Base-by-base conservation (phyloP, 2,888 invertebrate genomes). In the Rapana venosa region DNA sequence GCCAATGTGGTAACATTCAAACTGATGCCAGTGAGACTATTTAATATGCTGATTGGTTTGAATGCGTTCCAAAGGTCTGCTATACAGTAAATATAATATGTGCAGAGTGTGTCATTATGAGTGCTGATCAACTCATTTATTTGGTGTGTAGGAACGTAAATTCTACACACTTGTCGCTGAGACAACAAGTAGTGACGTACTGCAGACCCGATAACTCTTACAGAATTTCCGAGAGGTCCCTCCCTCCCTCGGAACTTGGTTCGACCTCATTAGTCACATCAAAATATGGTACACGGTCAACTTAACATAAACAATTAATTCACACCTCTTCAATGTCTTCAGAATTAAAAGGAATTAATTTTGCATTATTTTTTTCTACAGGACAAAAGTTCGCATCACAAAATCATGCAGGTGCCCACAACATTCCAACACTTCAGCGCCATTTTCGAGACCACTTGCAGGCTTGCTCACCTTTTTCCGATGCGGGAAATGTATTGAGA, bases 401-500 rank as follows among this genome's bases (percentile, higher is more conserved):
- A 32, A 79, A 17, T 15, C 77, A 32, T 79, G 74, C 87, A 90
- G 90, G 87, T 87, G 83, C 87, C 61, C 20, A 79, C 47, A 20
- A 70, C 87, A 91, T 91, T 90, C 91, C 91, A 85, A 86, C 90
- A 91, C 85, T 90, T 88, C 89, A 90, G 91, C 94, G 94, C 94
- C 93, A 94, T 94, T 94, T 94, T 94, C 91, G 91, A 90, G 92
- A 92, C 92, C 90, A 92, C 92, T 91, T 91, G 92, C 91, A 88
- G 61, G 90, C 88, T 97, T 97, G 98, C 96, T 97, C 97, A 98
- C 98, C 98, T 98, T 98, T 98, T 97, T 98, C 98, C 97, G 94
- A 94, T 94, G 97, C 97, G 97, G 98, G 97, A 97, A 97, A 98
- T 97, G 97, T 98, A 97, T 98, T 98, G 97, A 98, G 97, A 97